Base-by-base conservation (phyloP, 2,797 vertebrate genomes). In the Sandelia bainsii region DNA sequence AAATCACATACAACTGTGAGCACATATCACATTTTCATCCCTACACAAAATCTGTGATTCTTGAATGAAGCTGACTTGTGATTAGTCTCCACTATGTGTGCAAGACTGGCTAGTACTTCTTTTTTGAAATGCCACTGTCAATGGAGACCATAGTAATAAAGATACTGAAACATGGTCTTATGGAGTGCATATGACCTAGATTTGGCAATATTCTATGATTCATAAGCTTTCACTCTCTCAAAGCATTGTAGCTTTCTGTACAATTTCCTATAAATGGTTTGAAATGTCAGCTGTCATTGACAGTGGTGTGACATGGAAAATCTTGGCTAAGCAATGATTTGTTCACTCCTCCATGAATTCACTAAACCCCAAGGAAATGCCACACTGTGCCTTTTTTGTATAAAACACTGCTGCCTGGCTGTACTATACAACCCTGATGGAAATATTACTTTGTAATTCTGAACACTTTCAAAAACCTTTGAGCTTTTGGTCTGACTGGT, bases 231-330 rank as follows among this genome's bases (percentile, higher is more conserved):
- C 63, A 69, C 0, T 52, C 37, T 65, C 8, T 72, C 37, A n/a
- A 7, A 27, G 34, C 27, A 27, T 25, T 52, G 42, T 44, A 34
- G 53, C 5, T 59, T 56, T 63, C 44, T 20, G 2, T 48, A 42
- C 53, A 42, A 29, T 69, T 44, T 53, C 67, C 74, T 64, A 14
- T 53, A 58, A 42, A 54, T 14, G 16, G 8, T n/a, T 27, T 27
- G 17, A 72, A 63, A 80, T 75, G 51, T 69, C 71, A 64, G 54
- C 65, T 74, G 58, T 62, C 77, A 74, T 62, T 57, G 62, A 65
- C 10, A 46, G 25, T 20, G 20, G 42, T 9, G n/a, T 42, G 14
- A 57, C 44, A 19, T n/a, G 16, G 37, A 3, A 29, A 69, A 22
- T 45, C 7, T 42, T 61, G 69, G 23, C 37, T 25, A 27, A 8